Base-by-base conservation (phyloP, 2,888 invertebrate genomes). In the Aphrophora alni region DNA sequence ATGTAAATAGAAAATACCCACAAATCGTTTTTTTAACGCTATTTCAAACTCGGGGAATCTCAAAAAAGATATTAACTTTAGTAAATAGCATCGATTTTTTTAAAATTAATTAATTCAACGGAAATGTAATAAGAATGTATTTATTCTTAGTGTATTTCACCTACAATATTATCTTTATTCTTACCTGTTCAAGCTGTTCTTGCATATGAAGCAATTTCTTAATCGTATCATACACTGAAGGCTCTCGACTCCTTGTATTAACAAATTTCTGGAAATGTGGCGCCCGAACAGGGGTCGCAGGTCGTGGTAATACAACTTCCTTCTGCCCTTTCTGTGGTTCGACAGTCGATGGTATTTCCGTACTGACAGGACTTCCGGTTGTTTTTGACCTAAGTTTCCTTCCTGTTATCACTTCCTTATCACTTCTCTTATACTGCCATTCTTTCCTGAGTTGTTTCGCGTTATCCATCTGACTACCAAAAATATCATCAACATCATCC, bases 291-390 rank as follows among this genome's bases (percentile, higher is more conserved):
- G 91, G 91, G 28, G 91, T 90, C 3, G 91, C 90, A 5, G 93
- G 93, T 82, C 92, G 89, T 80, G 92, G 90, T 85, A 93, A 88
- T 14, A 92, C 91, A 74, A 92, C 90, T 87, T 93, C 93, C 84
- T 93, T 92, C 85, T 93, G 92, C 0, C 93, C 93, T 51, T 85
- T 83, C 7, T 85, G 82, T 24, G 82, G 78, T 26, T 83, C 70
- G 14, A 85, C 81, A 7, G 84, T 77, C 27, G 84, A 83, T 71
- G 83, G 77, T 72, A 77, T 78, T 81, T 78, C 75, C 10, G 71
- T 73, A 79, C 80, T 73, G 78, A 82, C 51, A 8, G 78, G 17
- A 12, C 33, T 74, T 14, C 59, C 69, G 3, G 74, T 79, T 2
- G 59, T 26, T 24, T 83, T 25, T 28, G 76, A 68, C 26, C 80